Percentiles rank a stretch among this genome's conserved stretches.
Conservation (phyloP, 1,140 invertebrate genomes). For the Solen grandis region DNA sequence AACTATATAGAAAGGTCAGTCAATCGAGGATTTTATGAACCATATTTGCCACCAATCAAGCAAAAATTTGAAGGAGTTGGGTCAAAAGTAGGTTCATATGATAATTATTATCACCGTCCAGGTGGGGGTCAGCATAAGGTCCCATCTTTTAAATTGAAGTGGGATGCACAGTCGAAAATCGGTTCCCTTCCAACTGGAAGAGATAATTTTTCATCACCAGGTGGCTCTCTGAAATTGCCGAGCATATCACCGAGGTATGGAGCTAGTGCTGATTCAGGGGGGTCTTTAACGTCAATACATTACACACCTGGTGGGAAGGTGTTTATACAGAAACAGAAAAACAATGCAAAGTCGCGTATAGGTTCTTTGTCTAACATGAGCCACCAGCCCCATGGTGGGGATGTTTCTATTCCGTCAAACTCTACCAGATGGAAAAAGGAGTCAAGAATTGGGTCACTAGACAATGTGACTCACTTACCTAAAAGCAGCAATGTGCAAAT, state of each 20-base stretch:
- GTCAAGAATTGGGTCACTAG: constrained; percentile 46
- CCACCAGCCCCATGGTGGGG: constrained; percentile 66
- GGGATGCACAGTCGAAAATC: constrained; percentile 88
- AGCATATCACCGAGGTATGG: constrained; percentile 61
- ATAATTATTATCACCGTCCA: constrained; percentile 68
- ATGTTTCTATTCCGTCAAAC: constrained; percentile 60
- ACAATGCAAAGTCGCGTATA: constrained; percentile 59
- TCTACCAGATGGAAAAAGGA: constrained; percentile 62
- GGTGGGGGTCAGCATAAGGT: constrained; percentile 73
- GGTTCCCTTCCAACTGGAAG: constrained; percentile 86
- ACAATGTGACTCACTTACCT: constrained; percentile 44
- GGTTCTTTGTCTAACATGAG: constrained; percentile 69
- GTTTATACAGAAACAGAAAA: constrained; percentile 16
- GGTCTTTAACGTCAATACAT: constrained; percentile 44
- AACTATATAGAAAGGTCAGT: constrained; percentile 61
- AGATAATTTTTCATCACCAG: background rate
- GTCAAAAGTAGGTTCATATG: constrained; percentile 70
- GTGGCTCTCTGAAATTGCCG: constrained; percentile 15
- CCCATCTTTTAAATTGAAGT: constrained; percentile 90
- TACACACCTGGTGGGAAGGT: constrained; percentile 61
- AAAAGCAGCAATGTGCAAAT: constrained; percentile 58
- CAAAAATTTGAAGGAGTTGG: constrained; percentile 48
- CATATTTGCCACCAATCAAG: constrained; percentile 64
- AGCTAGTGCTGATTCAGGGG: constrained; percentile 54
- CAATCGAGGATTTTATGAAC: constrained; percentile 59